Evolutionary conservation across 2,797 vertebrate species (phyloP).

Genomic region (Anguilla obscura): DNA sequence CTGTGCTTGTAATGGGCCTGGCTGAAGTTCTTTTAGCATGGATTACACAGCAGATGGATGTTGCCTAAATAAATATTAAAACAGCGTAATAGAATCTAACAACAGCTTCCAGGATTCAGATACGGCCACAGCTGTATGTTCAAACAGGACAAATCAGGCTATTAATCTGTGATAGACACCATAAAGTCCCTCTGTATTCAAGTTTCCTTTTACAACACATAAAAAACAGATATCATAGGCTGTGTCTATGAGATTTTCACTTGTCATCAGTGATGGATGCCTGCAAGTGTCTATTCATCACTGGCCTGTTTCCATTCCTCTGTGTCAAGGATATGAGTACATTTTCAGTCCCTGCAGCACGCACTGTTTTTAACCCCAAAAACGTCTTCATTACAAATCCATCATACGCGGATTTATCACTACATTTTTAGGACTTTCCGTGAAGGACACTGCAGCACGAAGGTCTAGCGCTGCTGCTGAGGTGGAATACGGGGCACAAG

Average conservation of each 20-base stretch:
- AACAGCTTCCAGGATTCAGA: background rate
- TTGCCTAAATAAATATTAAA: background rate
- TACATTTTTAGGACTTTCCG: background rate
- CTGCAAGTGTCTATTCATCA: slow-evolving; percentile 15
- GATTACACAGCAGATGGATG: background rate
- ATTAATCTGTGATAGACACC: background rate
- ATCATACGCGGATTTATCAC: background rate
- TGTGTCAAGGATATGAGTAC: background rate
- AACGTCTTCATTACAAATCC: background rate
- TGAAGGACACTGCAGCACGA: background rate
- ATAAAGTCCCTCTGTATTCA: background rate
- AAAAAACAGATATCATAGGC: background rate
- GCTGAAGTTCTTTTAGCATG: background rate
- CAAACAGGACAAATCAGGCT: background rate
- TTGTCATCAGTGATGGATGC: background rate
- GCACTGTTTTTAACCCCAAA: background rate
- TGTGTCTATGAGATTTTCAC: background rate
- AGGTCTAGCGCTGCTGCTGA: background rate
- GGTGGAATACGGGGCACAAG: background rate
- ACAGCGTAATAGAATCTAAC: background rate
- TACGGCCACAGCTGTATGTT: background rate
- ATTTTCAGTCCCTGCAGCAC: background rate
- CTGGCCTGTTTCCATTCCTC: background rate
- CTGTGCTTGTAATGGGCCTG: background rate
- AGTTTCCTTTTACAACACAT: background rate